phyloP scores from a whole-genome alignment of 2,888 invertebrate species.

The Amiota minor region DNA sequence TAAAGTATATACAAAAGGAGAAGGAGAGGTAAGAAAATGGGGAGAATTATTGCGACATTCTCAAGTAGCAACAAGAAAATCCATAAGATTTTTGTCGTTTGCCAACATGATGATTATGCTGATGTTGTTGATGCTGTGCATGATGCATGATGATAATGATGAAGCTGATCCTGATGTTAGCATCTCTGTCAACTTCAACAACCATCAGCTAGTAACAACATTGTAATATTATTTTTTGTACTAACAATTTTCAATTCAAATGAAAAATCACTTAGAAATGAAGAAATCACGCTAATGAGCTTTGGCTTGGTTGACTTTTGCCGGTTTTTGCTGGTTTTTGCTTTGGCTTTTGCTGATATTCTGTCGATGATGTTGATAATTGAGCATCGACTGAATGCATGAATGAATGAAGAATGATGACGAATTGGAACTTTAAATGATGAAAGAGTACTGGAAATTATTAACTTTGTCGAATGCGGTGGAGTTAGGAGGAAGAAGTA shows the following conservation, averaged over 20 bases:
- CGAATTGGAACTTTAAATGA: neutral
- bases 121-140: too few relatives aligned
- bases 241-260: constrained; percentile 17
- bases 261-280: constrained; percentile 25
- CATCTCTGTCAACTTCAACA: neutral
- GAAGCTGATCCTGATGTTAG: neutral
- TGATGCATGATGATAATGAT: too few relatives aligned
- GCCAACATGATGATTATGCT: neutral
- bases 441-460: neutral
- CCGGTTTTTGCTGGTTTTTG: neutral
- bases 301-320: neutral
- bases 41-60: constrained; percentile 24
- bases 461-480: neutral
- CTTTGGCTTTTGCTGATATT: neutral
- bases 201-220: neutral
- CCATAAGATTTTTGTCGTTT: constrained; percentile 15
- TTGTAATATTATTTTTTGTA: neutral
- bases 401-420: neutral
- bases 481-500: neutral
- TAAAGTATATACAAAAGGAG: neutral
- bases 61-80: constrained; percentile 20
- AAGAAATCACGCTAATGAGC: constrained; percentile 29
- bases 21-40: constrained; percentile 1
- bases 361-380: constrained; percentile 9
- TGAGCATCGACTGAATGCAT: constrained; percentile 2